Percentiles rank a stretch among this genome's conserved stretches.
These are phyloP conservation scores for Salvelinus sp. DNA, from an alignment of 2,113 vertebrate genomes.

Conservation along the genomic window DNA sequence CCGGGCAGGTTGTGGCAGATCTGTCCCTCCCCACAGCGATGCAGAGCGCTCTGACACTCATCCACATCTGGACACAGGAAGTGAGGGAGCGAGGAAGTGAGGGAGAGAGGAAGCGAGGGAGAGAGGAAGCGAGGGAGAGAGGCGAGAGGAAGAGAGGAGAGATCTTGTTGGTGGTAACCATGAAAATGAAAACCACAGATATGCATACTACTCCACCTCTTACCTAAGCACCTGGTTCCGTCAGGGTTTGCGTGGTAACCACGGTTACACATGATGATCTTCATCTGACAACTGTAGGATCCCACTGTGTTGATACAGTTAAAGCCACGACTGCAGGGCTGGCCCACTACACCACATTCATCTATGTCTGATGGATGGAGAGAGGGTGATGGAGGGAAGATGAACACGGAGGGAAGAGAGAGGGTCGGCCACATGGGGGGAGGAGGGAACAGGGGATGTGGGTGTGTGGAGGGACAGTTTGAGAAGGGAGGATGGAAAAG, in stretches of 20 bases:
- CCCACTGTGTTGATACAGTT: conserved; percentile 91
- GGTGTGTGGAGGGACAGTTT: conserved; percentile 6
- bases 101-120: not conserved
- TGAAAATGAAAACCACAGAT: too few species aligned
- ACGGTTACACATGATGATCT: conserved; percentile 78
- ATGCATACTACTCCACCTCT: conserved; percentile 8
- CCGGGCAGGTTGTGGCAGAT: conserved; percentile 88
- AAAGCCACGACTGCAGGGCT: conserved; percentile 83
- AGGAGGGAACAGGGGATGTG: too few species aligned
- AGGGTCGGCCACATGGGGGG: not conserved
- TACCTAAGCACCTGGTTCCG: conserved; percentile 86
- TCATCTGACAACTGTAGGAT: conserved; percentile 88
- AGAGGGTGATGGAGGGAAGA: conserved; percentile 3
- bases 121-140: not conserved
- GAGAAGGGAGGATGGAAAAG: conserved; percentile 12
- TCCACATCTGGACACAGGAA: conserved; percentile 79
- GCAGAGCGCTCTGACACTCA: conserved; percentile 80
- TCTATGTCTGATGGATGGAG: conserved; percentile 57
- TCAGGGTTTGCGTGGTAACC: conserved; percentile 88
- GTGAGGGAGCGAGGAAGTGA: conserved; percentile 4
- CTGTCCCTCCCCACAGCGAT: conserved; percentile 83
- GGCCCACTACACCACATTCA: conserved; percentile 70
- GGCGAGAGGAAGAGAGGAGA: not conserved
- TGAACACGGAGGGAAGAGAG: conserved; percentile 11
- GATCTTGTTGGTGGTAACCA: not conserved